Evolutionary conservation across 2,113 vertebrate genomes (phyloP).

Genomic region (Diadophis punctatus): DNA sequence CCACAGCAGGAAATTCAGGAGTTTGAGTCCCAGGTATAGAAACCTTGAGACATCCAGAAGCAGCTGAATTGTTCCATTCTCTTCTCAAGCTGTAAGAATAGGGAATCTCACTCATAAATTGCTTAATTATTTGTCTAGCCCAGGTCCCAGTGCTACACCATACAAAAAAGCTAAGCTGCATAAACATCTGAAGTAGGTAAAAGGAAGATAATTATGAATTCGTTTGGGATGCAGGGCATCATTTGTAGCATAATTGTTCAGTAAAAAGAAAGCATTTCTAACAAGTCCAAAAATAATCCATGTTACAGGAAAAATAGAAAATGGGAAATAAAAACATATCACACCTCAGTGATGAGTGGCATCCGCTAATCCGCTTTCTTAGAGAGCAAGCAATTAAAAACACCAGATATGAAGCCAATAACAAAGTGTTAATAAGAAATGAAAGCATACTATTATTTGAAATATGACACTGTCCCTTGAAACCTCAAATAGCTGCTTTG

Average conservation of each 20-base stretch:
- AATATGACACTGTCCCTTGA: background rate
- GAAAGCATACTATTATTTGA: background rate
- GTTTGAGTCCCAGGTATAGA: background rate
- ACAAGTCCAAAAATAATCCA: background rate
- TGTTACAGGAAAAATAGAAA: background rate
- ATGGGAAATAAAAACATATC: background rate
- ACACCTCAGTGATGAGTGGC: background rate
- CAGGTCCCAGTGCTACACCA: background rate
- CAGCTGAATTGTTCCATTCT: background rate
- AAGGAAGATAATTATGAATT: background rate
- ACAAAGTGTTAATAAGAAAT: background rate
- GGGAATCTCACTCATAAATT: background rate
- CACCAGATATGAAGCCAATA: background rate
- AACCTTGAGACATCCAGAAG: background rate
- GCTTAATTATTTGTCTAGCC: background rate
- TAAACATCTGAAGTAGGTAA: background rate
- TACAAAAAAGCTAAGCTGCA: background rate
- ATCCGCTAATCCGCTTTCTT: background rate
- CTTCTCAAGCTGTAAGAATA: background rate
- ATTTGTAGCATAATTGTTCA: background rate
- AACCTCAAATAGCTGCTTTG: constrained; percentile 2
- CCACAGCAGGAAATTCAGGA: background rate
- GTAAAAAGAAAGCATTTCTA: background rate
- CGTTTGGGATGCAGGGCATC: background rate
- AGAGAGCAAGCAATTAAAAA: background rate